These are phyloP conservation scores for Schizopygopsis malacanthus DNA, from an alignment of 2,797 vertebrate species.

Conservation along the genomic window DNA sequence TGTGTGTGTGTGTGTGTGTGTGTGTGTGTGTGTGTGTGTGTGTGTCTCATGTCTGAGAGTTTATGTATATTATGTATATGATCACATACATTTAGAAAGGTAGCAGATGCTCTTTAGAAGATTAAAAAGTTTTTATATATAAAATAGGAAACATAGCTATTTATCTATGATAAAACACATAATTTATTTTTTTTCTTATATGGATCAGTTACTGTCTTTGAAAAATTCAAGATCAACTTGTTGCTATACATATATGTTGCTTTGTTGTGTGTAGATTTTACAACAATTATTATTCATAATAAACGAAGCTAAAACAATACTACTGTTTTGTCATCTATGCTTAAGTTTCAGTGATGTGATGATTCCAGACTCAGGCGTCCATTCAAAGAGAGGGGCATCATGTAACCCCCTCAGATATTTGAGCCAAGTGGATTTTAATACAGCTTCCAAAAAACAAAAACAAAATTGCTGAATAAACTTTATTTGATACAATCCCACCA, in stretches of 20 bases:
- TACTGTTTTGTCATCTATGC: neutral
- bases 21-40: constrained; percentile 25
- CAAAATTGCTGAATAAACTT: too few relatives aligned
- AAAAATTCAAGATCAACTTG: constrained; percentile 70
- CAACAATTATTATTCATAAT: constrained; percentile 71
- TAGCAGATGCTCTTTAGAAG: constrained; percentile 67
- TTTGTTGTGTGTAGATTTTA: constrained; percentile 63
- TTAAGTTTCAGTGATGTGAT: neutral
- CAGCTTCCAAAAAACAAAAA: too few relatives aligned
- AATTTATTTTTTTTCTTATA: constrained; percentile 80
- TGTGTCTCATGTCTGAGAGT: neutral
- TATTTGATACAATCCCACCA: too few relatives aligned
- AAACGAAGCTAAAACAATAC: constrained; percentile 60
- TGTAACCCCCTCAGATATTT: too few relatives aligned
- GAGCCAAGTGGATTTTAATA: too few relatives aligned
- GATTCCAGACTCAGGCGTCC: too few relatives aligned
- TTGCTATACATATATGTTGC: constrained; percentile 60
- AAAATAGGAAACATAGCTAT: constrained; percentile 74
- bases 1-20: constrained; percentile 31
- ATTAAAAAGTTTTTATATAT: constrained; percentile 73
- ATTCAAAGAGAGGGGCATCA: too few relatives aligned
- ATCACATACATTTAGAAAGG: constrained; percentile 44
- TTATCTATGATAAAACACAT: constrained; percentile 81
- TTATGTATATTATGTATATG: constrained; percentile 54
- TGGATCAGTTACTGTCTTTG: constrained; percentile 69